Evolutionary conservation across 2,113 vertebrate species (phyloP), one percentile per base, ranked within the genome.

Genomic region (Gadus macrocephalus): DNA sequence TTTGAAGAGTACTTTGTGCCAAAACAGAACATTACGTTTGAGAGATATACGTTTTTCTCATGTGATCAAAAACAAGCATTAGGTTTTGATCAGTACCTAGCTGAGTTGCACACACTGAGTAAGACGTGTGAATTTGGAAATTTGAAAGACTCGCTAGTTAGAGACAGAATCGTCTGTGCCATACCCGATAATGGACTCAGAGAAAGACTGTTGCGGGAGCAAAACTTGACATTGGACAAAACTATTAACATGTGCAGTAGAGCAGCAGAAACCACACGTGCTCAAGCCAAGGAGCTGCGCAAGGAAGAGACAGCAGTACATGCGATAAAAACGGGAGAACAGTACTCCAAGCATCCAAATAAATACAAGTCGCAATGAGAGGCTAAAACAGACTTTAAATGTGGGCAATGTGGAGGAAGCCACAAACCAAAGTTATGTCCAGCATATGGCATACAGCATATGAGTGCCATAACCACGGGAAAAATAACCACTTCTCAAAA

Each of bases 41-140:
- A 25, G 27, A 27, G 28, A 53, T 22, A 53, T 22, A 64, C n/a
- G 49, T 64, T 64, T 53, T 55, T 71, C 49, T 64, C 42, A 31
- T 63, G 62, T 56, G 61, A 27, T 64, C 62, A 71, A 53, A 71
- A 60, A 38, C 27, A 56, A 22, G 70, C 53, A 22, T 55, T 58
- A 58, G 58, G 28, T 56, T 42, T 66, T 72, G 64, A 72, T 42
- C 70, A 61, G 55, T 61, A 66, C 25, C 8, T 66, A n/a, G 31
- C 64, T n/a, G 64, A 72, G 64, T 25, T 25, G 22, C 22, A 25
- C 22, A 25, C 22, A 25, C 1, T 25, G 22, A 25, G 22, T 25
- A 25, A 25, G 22, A 25, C 22, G 22, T 25, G 22, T 25, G 22
- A 25, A 25, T 25, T 25, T 25, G 22, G 22, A 25, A 25, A 25